Base-by-base conservation (phyloP, 2,113 vertebrate genomes). In the Gobiocypris rarus region DNA sequence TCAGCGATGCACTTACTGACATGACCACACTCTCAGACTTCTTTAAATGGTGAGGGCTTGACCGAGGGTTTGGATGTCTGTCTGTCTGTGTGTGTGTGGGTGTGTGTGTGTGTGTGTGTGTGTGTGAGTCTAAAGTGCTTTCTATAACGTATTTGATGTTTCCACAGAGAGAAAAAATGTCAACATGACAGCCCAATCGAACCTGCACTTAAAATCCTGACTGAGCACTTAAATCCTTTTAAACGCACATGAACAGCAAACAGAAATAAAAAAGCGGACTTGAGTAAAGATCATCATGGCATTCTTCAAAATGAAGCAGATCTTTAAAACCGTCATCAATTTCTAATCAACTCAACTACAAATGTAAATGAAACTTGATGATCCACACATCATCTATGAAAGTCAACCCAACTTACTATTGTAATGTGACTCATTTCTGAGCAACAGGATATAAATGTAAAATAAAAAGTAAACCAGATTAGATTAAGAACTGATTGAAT, bases 201-300 rank as follows among this genome's bases (percentile, higher is more conserved):
- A 81, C 43, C 78, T 15, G 78, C 78, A 67, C 78, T 80, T 80
- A 80, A 45, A 61, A 76, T 58, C 75, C 54, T 24, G 54, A 77
- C 34, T n/a, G 38, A 26, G 56, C 76, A 61, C 56, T 61, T 78
- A 63, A 78, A 50, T 58, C 22, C 41, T 31, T 3, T 13, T 2
- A 22, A 48, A 67, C 10, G 50, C 15, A 67, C 15, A 52, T 8
- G n/a, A 31, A 22, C 5, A 19, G 15, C 17, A 7, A 63, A 58
- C 19, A 59, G 65, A 69, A 41, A 38, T 6, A 73, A 73, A n/a
- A 71, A 24, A 71, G 41, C 38, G 5, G 8, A 38, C 19, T 19
- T n/a, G 19, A 77, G 22, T 59, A 34, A 77, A n/a, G 54, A 77
- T 38, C 4, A 38, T 59, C 22, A 24, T 58, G 50, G 22, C 19